Conservation (phyloP, 2,113 vertebrate species). For the Oenanthe melanoleuca region DNA sequence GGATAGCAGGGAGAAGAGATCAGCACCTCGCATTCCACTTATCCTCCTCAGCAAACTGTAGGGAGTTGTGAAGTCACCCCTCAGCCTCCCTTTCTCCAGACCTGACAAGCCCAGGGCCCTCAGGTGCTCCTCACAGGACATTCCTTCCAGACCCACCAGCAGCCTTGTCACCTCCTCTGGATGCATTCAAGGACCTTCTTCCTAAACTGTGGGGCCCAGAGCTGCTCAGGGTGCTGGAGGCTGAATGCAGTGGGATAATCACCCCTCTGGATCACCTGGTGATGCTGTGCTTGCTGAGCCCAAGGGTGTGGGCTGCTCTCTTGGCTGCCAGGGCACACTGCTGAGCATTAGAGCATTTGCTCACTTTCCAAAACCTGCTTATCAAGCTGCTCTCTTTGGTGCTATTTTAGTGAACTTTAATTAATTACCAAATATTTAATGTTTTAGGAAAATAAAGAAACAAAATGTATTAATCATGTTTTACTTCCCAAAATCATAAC, state of each 20-base stretch:
- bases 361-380: neutral
- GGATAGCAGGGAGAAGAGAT: neutral
- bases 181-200: neutral
- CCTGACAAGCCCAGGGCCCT: neutral
- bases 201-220: neutral
- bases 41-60: neutral
- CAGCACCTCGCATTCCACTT: neutral
- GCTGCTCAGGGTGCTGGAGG: rapidly evolving
- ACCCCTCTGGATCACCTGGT: rapidly evolving
- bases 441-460: neutral
- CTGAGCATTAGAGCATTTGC: neutral
- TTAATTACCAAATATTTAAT: neutral
- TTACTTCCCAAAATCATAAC: neutral
- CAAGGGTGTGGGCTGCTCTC: neutral
- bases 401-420: neutral
- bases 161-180: neutral
- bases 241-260: neutral
- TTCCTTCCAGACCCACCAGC: neutral
- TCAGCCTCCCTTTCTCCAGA: neutral
- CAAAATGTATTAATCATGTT: neutral
- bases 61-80: rapidly evolving
- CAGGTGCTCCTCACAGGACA: neutral
- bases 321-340: neutral
- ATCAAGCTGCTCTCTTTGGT: neutral
- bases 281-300: neutral